phyloP scores from a whole-genome alignment of 2,113 vertebrate genomes.

The Microtus pennsylvanicus region DNA sequence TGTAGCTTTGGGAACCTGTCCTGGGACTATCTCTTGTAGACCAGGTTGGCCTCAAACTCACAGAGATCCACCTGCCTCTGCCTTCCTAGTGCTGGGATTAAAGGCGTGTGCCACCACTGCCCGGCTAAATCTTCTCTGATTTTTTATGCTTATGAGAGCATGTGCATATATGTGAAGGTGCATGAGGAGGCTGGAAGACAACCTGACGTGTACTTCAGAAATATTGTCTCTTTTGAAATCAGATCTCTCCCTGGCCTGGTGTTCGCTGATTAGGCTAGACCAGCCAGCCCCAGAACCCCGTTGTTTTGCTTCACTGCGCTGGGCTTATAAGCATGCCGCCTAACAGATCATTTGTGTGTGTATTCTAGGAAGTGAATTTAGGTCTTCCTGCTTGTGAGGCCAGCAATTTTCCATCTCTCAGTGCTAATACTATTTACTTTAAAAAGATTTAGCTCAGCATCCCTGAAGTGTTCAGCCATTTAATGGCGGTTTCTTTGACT shows the following conservation, averaged over 20 bases:
- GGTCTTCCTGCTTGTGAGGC: not conserved
- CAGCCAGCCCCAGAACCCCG: not conserved
- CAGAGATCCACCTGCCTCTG: too few relatives aligned
- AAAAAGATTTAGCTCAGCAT: not conserved
- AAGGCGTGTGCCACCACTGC: too few relatives aligned
- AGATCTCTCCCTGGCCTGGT: too few relatives aligned
- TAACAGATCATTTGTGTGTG: not conserved
- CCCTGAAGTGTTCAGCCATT: not conserved
- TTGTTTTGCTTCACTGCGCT: not conserved
- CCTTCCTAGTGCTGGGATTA: too few relatives aligned
- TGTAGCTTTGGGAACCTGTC: too few relatives aligned
- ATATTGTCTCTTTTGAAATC: not conserved
- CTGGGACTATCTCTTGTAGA: too few relatives aligned
- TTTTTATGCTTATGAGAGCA: not conserved
- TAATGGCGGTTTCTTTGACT: not conserved
- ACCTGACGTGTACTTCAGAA: not conserved
- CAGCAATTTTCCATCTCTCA: not conserved
- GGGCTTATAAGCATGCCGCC: too few relatives aligned
- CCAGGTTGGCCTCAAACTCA: too few relatives aligned
- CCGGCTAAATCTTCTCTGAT: too few relatives aligned
- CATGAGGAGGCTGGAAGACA: not conserved
- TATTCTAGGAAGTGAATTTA: not conserved
- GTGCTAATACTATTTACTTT: slow-evolving; percentile 10
- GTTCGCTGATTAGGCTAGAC: not conserved
- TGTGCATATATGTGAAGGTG: too few relatives aligned